phyloP scores from a whole-genome alignment of 2,888 invertebrate species.

The Pammene aurita region DNA sequence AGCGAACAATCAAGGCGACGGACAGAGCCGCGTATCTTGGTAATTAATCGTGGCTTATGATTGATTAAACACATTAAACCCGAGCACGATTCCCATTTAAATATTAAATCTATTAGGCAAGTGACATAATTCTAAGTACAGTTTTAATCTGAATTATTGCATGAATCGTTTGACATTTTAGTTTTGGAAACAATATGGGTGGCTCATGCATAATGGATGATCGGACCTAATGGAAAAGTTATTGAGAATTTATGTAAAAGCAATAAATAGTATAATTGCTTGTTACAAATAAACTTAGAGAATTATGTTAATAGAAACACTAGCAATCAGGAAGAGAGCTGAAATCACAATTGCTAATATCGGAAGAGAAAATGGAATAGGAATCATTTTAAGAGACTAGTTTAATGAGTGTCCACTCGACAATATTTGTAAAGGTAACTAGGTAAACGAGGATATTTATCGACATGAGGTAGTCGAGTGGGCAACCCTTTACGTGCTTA shows the following conservation, averaged over 20 bases:
- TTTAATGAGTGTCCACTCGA: conserved; percentile 59
- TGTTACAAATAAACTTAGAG: conserved; percentile 49
- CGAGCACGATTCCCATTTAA: conserved; percentile 80
- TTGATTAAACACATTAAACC: conserved; percentile 81
- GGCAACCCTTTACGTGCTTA: conserved; percentile 76
- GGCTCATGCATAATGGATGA: conserved; percentile 72
- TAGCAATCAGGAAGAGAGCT: conserved; percentile 19
- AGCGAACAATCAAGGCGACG: conserved; percentile 64
- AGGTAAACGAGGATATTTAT: conserved; percentile 76
- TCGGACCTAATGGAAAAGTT: conserved; percentile 66
- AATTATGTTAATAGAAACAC: conserved; percentile 38
- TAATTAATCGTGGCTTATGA: conserved; percentile 82
- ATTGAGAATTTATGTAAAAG: conserved; percentile 70
- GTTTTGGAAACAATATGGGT: conserved; percentile 77
- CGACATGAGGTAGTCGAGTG: conserved; percentile 73
- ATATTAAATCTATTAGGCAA: conserved; percentile 78
- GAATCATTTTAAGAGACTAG: conserved; percentile 40
- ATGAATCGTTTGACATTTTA: conserved; percentile 70
- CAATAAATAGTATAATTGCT: conserved; percentile 72
- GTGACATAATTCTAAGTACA: conserved; percentile 80
- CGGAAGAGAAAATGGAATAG: conserved; percentile 19
- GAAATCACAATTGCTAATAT: conserved; percentile 35
- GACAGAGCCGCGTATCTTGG: conserved; percentile 74
- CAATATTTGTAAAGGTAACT: conserved; percentile 71
- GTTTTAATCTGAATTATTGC: conserved; percentile 79